A percentile compares a stretch with the other conserved stretches of the same genome.
Evolutionary conservation across 2,113 vertebrate genomes (phyloP).

Genomic region (Aramus guarauna): DNA sequence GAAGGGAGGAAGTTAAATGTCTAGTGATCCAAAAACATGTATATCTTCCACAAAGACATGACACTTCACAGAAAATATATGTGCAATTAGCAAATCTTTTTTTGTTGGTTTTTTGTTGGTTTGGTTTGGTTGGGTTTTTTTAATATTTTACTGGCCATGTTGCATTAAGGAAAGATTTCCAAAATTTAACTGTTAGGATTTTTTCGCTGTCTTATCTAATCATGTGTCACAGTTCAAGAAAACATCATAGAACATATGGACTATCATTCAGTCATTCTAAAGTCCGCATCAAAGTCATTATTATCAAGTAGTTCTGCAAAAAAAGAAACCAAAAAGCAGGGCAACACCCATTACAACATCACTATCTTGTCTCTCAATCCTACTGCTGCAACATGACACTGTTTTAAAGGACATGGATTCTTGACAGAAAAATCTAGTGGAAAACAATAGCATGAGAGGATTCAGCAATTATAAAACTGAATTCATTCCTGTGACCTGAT

Average conservation of each 20-base stretch:
- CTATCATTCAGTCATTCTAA: neutral
- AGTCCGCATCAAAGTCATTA: neutral
- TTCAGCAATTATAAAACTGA: neutral
- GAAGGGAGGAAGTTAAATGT: neutral
- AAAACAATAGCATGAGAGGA: neutral
- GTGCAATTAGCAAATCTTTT: neutral
- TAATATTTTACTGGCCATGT: neutral
- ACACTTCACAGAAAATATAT: neutral
- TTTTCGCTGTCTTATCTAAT: neutral
- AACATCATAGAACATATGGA: neutral
- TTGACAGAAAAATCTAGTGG: neutral
- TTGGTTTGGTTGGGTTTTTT: neutral
- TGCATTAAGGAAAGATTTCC: neutral
- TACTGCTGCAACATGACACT: neutral
- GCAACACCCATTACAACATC: neutral
- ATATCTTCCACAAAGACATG: neutral
- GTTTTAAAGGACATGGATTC: neutral
- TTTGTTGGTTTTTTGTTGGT: neutral
- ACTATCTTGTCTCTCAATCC: neutral
- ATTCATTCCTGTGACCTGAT: neutral
- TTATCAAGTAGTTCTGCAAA: neutral
- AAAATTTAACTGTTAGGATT: neutral
- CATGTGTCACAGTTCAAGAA: neutral
- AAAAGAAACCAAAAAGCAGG: neutral
- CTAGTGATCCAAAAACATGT: rapidly evolving